phyloP scores from a whole-genome alignment of 64 coral and sea anemone genomes.

The Dendronephthya gigantea region DNA sequence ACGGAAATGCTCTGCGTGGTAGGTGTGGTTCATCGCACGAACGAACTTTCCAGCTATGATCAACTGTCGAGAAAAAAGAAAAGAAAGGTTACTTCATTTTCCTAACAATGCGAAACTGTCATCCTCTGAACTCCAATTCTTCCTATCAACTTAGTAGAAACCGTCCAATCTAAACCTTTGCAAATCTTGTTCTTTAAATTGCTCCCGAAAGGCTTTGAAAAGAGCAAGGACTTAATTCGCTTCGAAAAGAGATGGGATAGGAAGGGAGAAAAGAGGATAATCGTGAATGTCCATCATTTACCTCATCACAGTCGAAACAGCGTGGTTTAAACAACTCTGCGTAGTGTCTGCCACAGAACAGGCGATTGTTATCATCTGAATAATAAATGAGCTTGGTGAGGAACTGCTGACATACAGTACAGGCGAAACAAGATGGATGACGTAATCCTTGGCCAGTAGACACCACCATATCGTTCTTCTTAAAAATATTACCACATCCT shows the following conservation, averaged over 20 bases:
- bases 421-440: conserved; percentile 15
- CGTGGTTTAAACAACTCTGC: conserved; percentile 14
- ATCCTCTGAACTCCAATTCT: too few species aligned
- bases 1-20: neutral
- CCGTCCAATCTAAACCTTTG: too few species aligned
- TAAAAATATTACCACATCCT: neutral
- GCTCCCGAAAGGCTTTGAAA: too few species aligned
- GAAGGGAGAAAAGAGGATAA: too few species aligned
- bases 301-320: conserved; percentile 4
- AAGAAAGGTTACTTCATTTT: neutral
- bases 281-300: neutral
- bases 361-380: neutral
- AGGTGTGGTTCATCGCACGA: neutral
- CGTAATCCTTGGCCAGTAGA: neutral
- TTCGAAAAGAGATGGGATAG: too few species aligned
- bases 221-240: too few species aligned
- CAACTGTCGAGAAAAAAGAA: neutral
- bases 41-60: neutral
- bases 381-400: conserved; percentile 1
- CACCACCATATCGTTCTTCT: neutral
- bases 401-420: neutral
- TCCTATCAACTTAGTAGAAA: neutral
- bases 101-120: neutral
- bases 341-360: conserved; percentile 7
- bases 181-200: too few species aligned